Base-by-base conservation (phyloP, 1,140 invertebrate species). In the Drosophila athabasca region DNA sequence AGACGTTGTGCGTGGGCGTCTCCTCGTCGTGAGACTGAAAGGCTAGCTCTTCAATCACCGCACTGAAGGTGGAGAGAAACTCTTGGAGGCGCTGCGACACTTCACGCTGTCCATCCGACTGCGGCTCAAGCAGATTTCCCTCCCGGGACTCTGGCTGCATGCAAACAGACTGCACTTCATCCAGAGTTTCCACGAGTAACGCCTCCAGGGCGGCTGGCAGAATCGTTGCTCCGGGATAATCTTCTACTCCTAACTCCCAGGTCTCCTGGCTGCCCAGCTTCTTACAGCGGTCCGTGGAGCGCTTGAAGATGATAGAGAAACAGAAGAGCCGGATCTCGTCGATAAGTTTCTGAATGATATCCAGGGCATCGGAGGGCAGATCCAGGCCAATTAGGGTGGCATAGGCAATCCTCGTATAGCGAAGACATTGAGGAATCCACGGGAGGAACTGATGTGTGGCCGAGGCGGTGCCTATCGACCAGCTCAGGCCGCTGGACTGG, bases 301-400 rank as follows among this genome's bases (percentile, higher is more conserved):
- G 96, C 89, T 96, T 96, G 53, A 99, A 95, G 61, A 98, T 93
- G 49, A 95, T 95, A 17, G 94, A 94, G 93, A 99, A 95, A 76
- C 97, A 97, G 90, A 97, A 95, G 48, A 97, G 94, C 73, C 97
- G 94, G 76, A 98, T 94, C 92, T 98, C 96, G 92, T 98, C 95
- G 59, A 98, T 95, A 15, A 99, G 94, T 58, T 95, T 94, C 75
- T 96, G 96, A 35, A 98, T 94, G 50, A 97, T 95, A 79, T 96
- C 95, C 41, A 98, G 92, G 3, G 96, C 92, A 68, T 97, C 96
- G 26, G 94, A 94, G 0, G 96, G 96, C 48, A 97, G 92, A 92
- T 98, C 97, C 46, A 97, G 92, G 51, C 94, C 93, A 66, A 96
- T 95, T 1, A 96, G 90, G 2, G 94, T 94, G 26, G 93, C 93